Conservation (phyloP, 2,113 vertebrate genomes). For the Galemys pyrenaicus region DNA sequence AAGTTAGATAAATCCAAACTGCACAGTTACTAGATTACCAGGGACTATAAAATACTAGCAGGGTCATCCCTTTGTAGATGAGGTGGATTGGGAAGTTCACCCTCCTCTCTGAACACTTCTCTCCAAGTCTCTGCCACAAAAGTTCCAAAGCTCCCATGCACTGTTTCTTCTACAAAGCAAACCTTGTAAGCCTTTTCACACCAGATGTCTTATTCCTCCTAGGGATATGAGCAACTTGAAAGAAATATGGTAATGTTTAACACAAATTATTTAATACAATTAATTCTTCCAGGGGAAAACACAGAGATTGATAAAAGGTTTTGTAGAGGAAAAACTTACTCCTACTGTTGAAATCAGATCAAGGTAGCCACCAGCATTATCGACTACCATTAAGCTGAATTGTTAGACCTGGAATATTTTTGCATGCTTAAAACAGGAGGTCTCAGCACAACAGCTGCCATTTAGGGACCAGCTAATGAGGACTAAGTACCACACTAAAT, state of each 20-base stretch:
- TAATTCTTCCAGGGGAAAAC: background rate
- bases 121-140: background rate
- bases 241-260: background rate
- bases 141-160: background rate
- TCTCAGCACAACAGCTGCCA: background rate
- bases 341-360: background rate
- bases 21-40: background rate
- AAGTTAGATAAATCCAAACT: slow-evolving; percentile 36
- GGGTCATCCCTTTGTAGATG: background rate
- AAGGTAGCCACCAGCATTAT: background rate
- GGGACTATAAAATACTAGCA: background rate
- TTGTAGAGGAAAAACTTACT: background rate
- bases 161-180: background rate
- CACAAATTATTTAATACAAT: slow-evolving; percentile 38
- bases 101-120: background rate
- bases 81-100: background rate
- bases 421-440: background rate
- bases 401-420: background rate
- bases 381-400: background rate
- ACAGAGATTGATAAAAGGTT: background rate
- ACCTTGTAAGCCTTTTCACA: background rate
- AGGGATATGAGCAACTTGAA: background rate
- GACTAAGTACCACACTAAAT: background rate
- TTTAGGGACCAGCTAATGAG: background rate
- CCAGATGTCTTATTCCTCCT: background rate